Percentiles rank a stretch among this genome's conserved stretches.
These are phyloP conservation scores for Alfaro cultratus DNA, from an alignment of 2,797 vertebrate genomes.

Conservation along the genomic window DNA sequence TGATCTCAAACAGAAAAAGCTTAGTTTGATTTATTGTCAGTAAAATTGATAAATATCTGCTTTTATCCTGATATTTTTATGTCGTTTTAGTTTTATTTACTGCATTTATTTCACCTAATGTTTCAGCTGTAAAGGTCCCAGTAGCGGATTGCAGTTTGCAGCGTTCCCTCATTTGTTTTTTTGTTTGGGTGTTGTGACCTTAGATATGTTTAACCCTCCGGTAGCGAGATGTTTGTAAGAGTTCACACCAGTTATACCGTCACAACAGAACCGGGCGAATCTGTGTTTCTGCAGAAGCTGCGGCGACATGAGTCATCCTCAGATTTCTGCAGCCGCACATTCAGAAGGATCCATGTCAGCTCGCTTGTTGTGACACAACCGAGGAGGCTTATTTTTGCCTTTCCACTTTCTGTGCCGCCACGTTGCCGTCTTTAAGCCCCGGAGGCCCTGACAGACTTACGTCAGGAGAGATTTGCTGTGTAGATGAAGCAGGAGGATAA, in stretches of 20 bases:
- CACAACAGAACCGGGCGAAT: constrained; percentile 5
- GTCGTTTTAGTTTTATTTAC: neutral
- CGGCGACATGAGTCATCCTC: constrained; percentile 30
- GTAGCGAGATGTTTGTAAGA: neutral
- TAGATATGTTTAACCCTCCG: neutral
- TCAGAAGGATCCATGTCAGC: constrained; percentile 24
- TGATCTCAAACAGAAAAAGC: neutral
- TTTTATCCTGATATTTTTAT: neutral
- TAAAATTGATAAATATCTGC: too few species aligned
- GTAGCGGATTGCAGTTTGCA: neutral
- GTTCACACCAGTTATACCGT: constrained; percentile 7
- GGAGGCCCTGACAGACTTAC: constrained; percentile 55
- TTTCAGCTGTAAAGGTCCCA: neutral
- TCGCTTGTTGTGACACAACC: constrained; percentile 31
- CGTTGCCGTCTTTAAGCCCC: constrained; percentile 42
- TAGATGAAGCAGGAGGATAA: constrained; percentile 43
- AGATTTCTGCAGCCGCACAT: constrained; percentile 11
- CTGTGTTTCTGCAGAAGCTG: constrained; percentile 2
- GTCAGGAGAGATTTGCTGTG: constrained; percentile 50
- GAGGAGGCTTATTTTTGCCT: constrained; percentile 36
- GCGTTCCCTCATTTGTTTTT: neutral
- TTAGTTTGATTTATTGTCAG: neutral
- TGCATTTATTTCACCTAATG: neutral
- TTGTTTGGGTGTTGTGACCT: neutral
- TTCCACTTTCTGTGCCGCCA: constrained; percentile 49